phyloP scores from a whole-genome alignment of 2,888 invertebrate genomes.

The Zygaena filipendulae region DNA sequence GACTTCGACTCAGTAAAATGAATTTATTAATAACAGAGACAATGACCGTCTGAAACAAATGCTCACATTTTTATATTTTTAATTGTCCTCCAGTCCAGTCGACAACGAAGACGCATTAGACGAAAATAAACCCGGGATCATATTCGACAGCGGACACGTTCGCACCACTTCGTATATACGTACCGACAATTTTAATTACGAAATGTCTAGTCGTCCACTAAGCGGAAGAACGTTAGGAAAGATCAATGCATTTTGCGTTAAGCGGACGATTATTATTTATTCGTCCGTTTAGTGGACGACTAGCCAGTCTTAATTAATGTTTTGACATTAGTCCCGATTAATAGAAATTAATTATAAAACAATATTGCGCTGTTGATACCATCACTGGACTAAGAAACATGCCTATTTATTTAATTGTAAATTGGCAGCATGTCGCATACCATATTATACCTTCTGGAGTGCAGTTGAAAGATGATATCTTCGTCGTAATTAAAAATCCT shows the following conservation, averaged over 20 bases:
- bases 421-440: conserved; percentile 52
- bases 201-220: too few species aligned
- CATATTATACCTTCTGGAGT: conserved; percentile 45
- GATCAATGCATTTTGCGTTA: too few species aligned
- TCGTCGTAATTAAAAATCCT: conserved; percentile 66
- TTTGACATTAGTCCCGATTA: too few species aligned
- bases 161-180: conserved; percentile 11
- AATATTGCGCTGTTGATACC: background rate
- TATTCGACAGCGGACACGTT: conserved; percentile 40
- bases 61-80: conserved; percentile 66
- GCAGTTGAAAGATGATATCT: conserved; percentile 64
- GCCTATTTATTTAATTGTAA: conserved; percentile 58
- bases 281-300: too few species aligned
- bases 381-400: background rate
- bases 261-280: too few species aligned
- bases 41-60: conserved; percentile 68
- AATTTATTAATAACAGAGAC: conserved; percentile 69
- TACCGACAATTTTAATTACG: too few species aligned
- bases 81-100: conserved; percentile 60
- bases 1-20: conserved; percentile 66
- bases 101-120: conserved; percentile 65
- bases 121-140: conserved; percentile 64
- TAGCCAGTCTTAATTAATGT: too few species aligned
- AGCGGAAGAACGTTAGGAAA: too few species aligned
- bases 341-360: too few species aligned